Conservation (phyloP, 1,140 invertebrate genomes). For the Eciton burchellii region DNA sequence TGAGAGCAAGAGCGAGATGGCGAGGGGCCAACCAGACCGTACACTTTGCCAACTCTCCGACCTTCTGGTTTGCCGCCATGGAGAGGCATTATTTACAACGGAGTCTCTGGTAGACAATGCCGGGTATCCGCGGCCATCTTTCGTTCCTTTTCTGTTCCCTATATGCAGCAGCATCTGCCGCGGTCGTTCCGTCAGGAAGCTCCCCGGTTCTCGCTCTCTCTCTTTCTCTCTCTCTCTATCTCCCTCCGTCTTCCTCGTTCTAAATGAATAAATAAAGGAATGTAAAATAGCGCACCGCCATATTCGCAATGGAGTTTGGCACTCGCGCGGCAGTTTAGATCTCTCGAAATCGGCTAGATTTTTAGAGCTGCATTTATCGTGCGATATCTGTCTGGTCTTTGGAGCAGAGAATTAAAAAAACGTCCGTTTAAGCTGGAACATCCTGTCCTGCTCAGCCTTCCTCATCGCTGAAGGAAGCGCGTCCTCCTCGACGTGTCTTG, state of each 20-base stretch:
- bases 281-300: too few relatives aligned
- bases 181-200: slow-evolving; percentile 59
- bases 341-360: background rate
- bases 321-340: too few relatives aligned
- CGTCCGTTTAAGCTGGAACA: background rate
- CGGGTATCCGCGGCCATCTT: slow-evolving; percentile 81
- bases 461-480: background rate
- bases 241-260: background rate
- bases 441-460: background rate
- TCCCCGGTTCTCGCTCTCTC: slow-evolving; percentile 5
- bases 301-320: background rate
- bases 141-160: slow-evolving; percentile 83
- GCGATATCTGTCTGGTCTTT: background rate
- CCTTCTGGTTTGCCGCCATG: slow-evolving; percentile 79
- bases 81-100: slow-evolving; percentile 84
- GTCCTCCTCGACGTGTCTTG: background rate
- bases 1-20: slow-evolving; percentile 62
- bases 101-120: slow-evolving; percentile 83
- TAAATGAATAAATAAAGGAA: background rate
- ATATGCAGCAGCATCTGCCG: slow-evolving; percentile 83
- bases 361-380: background rate
- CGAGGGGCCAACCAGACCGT: slow-evolving; percentile 76
- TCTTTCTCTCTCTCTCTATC: background rate
- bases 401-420: background rate
- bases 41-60: slow-evolving; percentile 76